Evolutionary conservation across 2,797 vertebrate species (phyloP).

Genomic region (Phrynocephalus forsythii): DNA sequence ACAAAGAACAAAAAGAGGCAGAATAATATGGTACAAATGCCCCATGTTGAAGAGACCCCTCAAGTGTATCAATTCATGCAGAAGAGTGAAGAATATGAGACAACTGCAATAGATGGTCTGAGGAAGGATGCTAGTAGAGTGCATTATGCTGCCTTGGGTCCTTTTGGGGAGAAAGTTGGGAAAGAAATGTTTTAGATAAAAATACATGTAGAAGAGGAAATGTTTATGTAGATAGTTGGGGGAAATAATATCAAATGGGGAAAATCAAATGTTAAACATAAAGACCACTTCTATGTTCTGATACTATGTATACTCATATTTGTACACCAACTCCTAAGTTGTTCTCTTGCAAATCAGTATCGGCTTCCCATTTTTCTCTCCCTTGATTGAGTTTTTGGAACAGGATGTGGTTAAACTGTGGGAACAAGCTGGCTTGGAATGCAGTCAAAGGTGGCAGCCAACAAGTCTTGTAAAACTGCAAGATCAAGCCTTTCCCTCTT

Average conservation of each 20-base stretch:
- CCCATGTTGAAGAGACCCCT: too few species aligned
- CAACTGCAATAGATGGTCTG: too few species aligned
- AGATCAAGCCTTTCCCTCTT: background rate
- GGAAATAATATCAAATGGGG: conserved; percentile 4
- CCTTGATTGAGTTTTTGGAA: background rate
- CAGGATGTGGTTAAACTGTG: background rate
- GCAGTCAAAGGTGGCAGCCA: conserved; percentile 9
- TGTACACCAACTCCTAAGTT: background rate
- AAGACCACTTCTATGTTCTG: conserved; percentile 9
- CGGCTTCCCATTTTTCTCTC: conserved; percentile 6
- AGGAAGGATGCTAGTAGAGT: too few species aligned
- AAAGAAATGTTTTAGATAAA: too few species aligned
- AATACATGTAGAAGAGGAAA: conserved; percentile 31
- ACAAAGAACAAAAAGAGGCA: too few species aligned
- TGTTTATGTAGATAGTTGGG: background rate
- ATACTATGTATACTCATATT: background rate
- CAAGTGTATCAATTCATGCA: too few species aligned
- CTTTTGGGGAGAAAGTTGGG: too few species aligned
- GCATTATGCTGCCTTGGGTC: too few species aligned
- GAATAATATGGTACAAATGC: too few species aligned
- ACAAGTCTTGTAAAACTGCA: background rate
- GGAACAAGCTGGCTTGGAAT: background rate
- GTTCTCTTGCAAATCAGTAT: conserved; percentile 27
- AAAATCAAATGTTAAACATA: background rate
- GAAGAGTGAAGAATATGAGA: too few species aligned